Evolutionary conservation across 2,797 vertebrate species (phyloP).

Genomic region (Anguilla anguilla): DNA sequence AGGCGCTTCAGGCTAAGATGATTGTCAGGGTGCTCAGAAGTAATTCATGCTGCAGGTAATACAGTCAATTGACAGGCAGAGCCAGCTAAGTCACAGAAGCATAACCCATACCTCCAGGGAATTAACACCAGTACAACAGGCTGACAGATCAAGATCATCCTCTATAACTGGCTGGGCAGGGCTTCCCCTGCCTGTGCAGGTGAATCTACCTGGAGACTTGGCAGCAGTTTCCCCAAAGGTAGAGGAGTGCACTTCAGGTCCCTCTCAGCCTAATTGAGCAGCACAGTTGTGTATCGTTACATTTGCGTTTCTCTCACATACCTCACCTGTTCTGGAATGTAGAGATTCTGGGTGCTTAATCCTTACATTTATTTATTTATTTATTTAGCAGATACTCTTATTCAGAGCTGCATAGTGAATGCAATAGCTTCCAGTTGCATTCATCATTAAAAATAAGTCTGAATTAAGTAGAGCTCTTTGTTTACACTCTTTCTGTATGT

Average conservation of each 20-base stretch:
- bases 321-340: not conserved
- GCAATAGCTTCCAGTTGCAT: not conserved
- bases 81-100: not conserved
- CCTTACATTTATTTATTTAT: not conserved
- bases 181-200: not conserved
- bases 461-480: not conserved
- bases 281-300: not conserved
- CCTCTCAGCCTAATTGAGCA: not conserved
- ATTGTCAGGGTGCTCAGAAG: not conserved
- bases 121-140: not conserved
- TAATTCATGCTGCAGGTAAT: no score
- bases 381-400: not conserved
- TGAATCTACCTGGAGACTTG: slow-evolving; percentile 1
- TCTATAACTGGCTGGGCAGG: not conserved
- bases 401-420: not conserved
- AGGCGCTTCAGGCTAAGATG: not conserved
- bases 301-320: not conserved
- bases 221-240: not conserved
- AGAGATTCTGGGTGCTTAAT: not conserved
- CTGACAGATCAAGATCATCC: not conserved
- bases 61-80: not conserved
- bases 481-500: not conserved
- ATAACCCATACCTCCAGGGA: not conserved
- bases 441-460: not conserved
- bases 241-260: not conserved